Base-by-base conservation (phyloP, 2,113 vertebrate species). In the Albula goreensis region DNA sequence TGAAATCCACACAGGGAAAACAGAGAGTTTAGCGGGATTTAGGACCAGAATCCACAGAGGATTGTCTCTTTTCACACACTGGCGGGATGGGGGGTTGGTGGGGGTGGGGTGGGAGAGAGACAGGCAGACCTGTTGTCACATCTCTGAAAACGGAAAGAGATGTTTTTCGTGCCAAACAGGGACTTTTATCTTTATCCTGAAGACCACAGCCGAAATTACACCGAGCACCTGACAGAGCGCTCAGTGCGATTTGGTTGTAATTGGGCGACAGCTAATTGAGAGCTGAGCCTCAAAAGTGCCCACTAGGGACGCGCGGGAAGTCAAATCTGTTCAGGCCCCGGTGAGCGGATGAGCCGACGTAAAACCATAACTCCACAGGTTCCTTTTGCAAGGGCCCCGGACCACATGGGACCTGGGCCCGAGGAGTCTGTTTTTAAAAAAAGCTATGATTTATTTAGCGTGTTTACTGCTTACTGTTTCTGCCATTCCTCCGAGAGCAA, bases 371-470 rank as follows among this genome's bases (percentile, higher is more conserved):
- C 84, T 90, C 91, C 90, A 91, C 89, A 90, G 89, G 91, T 92
- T 89, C 90, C 78, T 92, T 94, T 94, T 41, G 31, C 31, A 93
- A 89, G 78, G 88, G 85, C 90, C 66, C 53, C 81, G 41, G 82
- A 79, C 92, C 93, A 90, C 92, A 82, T 87, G 92, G 90, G 94
- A 81, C 92, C 90, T 80, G 89, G 91, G 90, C 81, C 90, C 56
- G 31, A 88, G 53, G 85, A 83, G 81, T 77, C n/a, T 83, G 77
- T 50, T 53, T 17, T 48, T n/a, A 53, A 84, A 66, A 88, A 88
- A 60, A 90, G 91, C 90, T 41, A 95, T 93, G 91, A 94, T 94
- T 94, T 94, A 94, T 94, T 95, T 90, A 93, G 91, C 89, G 87
- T 93, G 94, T 93, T 94, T 94, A 94, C 92, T 90, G 89, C 91